Evolutionary conservation across 2,888 invertebrate species (phyloP).

Genomic region (Ormyrus rosae): DNA sequence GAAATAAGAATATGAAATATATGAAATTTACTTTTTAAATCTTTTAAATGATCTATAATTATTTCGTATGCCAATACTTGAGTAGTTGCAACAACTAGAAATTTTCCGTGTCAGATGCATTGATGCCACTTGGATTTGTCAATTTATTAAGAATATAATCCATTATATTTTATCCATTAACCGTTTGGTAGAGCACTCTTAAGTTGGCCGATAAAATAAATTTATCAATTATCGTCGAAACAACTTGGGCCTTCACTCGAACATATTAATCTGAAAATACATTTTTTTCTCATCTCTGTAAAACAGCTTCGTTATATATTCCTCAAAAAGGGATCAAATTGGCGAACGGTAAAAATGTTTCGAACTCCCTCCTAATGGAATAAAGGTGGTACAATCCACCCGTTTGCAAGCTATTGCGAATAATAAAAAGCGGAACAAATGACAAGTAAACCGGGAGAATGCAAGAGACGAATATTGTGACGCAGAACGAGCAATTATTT

Average conservation of each 20-base stretch:
- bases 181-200: too few species aligned
- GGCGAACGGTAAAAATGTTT: conserved; percentile 30
- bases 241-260: conserved; percentile 7
- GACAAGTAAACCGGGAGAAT: background rate
- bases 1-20: too few species aligned
- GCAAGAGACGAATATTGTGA: too few species aligned
- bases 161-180: too few species aligned
- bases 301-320: background rate
- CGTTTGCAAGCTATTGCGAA: background rate
- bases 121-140: too few species aligned
- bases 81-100: too few species aligned
- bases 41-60: too few species aligned
- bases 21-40: too few species aligned
- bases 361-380: background rate
- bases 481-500: conserved; percentile 14
- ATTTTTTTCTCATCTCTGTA: conserved; percentile 33
- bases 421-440: conserved; percentile 3
- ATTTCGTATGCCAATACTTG: too few species aligned
- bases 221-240: background rate
- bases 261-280: conserved; percentile 52
- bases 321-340: conserved; percentile 54
- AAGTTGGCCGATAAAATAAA: too few species aligned
- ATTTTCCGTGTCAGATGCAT: too few species aligned
- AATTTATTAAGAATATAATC: too few species aligned
- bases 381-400: background rate